Conservation (phyloP, 2,888 invertebrate species). For the Augochlorella aurata region DNA sequence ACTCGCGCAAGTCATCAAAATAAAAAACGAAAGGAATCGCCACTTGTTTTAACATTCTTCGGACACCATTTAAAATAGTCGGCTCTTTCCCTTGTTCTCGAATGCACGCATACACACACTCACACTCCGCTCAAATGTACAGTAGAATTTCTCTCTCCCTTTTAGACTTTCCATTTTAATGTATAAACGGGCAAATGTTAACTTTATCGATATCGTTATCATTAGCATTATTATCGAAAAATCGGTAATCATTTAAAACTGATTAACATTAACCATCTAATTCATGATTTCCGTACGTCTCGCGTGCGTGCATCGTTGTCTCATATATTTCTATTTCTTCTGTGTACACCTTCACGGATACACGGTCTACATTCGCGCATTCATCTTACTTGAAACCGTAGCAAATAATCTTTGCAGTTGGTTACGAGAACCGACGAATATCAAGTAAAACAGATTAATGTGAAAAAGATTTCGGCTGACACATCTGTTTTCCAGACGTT, state of each 20-base stretch:
- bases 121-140: not conserved
- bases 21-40: slow-evolving; percentile 72
- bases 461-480: not conserved
- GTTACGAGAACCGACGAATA: not conserved
- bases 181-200: slow-evolving; percentile 70
- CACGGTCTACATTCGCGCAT: not conserved
- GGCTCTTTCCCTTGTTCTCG: slow-evolving; percentile 31
- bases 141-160: slow-evolving; percentile 36
- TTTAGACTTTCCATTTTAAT: slow-evolving; percentile 61
- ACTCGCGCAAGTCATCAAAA: slow-evolving; percentile 73
- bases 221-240: slow-evolving; percentile 52
- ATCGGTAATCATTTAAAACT: slow-evolving; percentile 58
- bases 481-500: not conserved
- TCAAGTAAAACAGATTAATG: not conserved
- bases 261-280: slow-evolving; percentile 13
- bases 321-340: not conserved
- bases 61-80: slow-evolving; percentile 63
- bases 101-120: not conserved
- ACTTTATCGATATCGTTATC: slow-evolving; percentile 62
- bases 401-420: not conserved
- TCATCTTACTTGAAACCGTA: no score
- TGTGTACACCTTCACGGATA: no score
- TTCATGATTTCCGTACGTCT: slow-evolving; percentile 52
- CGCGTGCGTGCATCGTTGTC: slow-evolving; percentile 56
- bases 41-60: slow-evolving; percentile 62